Evolutionary conservation across 1,140 invertebrate species (phyloP).

Genomic region (Zaprionus africanus): DNA sequence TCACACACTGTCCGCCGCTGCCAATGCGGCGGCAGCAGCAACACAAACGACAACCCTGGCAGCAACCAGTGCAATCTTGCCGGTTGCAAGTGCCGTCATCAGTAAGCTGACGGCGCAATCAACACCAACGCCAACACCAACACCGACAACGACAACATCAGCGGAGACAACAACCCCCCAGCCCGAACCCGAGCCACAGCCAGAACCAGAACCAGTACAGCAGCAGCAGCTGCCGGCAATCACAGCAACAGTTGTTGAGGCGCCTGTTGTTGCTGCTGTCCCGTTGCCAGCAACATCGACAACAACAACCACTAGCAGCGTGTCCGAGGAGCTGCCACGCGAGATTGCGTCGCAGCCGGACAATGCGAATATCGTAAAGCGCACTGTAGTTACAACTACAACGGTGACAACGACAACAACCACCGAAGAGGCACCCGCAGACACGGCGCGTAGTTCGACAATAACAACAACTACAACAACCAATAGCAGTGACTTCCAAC

Average conservation of each 20-base stretch:
- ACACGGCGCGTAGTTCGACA: constrained; percentile 54
- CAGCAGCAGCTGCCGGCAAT: constrained; percentile 1
- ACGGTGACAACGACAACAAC: constrained; percentile 66
- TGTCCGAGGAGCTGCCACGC: background rate
- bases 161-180: constrained; percentile 32
- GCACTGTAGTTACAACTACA: constrained; percentile 49
- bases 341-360: background rate
- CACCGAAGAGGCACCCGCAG: constrained; percentile 39
- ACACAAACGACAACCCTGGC: constrained; percentile 69
- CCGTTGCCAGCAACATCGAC: constrained; percentile 30
- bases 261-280: constrained; percentile 23
- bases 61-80: constrained; percentile 61
- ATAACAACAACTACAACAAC: constrained; percentile 64
- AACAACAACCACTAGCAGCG: constrained; percentile 24
- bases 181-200: constrained; percentile 17
- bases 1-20: constrained; percentile 70
- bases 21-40: constrained; percentile 71
- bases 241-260: constrained; percentile 19
- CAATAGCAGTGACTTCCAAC: constrained; percentile 59
- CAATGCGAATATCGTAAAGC: constrained; percentile 29
- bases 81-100: constrained; percentile 65
- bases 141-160: constrained; percentile 40
- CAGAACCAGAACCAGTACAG: constrained; percentile 28
- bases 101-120: constrained; percentile 51
- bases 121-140: constrained; percentile 21